Conservation (phyloP, 2,113 vertebrate genomes). For the Suncus etruscus region DNA sequence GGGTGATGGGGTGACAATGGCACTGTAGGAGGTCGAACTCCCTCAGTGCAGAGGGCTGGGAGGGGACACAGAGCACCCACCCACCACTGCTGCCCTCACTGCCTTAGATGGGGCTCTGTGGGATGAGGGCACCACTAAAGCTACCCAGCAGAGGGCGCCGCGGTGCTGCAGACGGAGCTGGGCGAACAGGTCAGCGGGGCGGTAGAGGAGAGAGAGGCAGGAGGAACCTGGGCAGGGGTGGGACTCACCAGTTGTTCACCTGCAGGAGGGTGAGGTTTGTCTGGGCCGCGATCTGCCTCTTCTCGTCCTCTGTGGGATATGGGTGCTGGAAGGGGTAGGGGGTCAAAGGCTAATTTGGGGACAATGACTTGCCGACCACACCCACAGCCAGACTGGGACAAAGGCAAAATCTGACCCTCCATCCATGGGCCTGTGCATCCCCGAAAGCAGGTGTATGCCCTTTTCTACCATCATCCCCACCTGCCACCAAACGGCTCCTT, state of each 20-base stretch:
- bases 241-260: conserved; percentile 99
- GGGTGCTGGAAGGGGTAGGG: conserved; percentile 91
- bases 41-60: no score
- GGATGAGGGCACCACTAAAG: no score
- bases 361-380: neutral
- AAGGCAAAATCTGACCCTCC: neutral
- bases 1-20: neutral
- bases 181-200: no score
- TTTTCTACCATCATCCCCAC: no score
- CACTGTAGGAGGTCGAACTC: no score
- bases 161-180: conserved; percentile 49
- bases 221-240: neutral
- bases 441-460: no score
- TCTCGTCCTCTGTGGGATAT: conserved; percentile 99
- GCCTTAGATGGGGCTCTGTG: no score
- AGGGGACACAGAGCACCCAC: no score
- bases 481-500: no score
- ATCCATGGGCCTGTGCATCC: neutral
- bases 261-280: conserved; percentile 98
- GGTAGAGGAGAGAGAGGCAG: no score
- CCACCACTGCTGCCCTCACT: no score
- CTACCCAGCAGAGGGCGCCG: conserved; percentile 75
- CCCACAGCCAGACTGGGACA: no score
- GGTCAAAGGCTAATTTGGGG: neutral
- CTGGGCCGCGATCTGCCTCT: conserved; percentile 97